Evolutionary conservation across 2,797 vertebrate species (phyloP).

Genomic region (Periophthalmus magnuspinnatus): DNA sequence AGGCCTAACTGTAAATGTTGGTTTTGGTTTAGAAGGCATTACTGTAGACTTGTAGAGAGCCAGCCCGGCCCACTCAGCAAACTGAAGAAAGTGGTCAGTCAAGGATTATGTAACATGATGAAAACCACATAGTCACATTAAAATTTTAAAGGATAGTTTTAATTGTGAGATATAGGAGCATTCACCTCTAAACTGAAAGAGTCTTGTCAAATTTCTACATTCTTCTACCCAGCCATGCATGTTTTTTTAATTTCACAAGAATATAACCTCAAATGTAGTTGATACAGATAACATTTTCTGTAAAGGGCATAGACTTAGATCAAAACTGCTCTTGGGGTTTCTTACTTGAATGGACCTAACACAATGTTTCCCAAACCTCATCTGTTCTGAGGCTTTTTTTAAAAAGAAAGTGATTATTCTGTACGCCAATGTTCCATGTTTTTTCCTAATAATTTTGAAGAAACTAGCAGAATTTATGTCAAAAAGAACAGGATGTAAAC

Average conservation of each 20-base stretch:
- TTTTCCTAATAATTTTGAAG: too few species aligned
- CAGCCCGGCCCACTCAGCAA: constrained; percentile 9
- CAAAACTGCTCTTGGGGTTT: neutral
- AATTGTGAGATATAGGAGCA: neutral
- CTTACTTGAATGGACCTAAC: neutral
- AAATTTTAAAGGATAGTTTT: neutral
- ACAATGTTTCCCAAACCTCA: neutral
- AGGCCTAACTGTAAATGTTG: neutral
- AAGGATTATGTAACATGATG: constrained; percentile 6
- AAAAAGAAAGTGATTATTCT: too few species aligned
- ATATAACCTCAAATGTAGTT: neutral
- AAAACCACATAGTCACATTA: neutral
- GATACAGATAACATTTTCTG: neutral
- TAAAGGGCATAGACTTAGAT: neutral
- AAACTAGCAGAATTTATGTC: too few species aligned
- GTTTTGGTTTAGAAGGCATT: neutral
- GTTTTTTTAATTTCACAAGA: neutral
- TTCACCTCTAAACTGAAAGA: neutral
- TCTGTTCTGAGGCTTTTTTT: neutral
- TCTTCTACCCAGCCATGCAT: neutral
- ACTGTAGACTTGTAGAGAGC: neutral
- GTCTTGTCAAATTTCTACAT: neutral
- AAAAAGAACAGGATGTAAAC: too few species aligned
- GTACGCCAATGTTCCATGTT: too few species aligned
- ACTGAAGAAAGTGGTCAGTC: constrained; percentile 5